Evolutionary conservation across 2,113 vertebrate genomes (phyloP), one percentile per base, ranked within the genome.

Genomic region (Mesitornis unicolor): DNA sequence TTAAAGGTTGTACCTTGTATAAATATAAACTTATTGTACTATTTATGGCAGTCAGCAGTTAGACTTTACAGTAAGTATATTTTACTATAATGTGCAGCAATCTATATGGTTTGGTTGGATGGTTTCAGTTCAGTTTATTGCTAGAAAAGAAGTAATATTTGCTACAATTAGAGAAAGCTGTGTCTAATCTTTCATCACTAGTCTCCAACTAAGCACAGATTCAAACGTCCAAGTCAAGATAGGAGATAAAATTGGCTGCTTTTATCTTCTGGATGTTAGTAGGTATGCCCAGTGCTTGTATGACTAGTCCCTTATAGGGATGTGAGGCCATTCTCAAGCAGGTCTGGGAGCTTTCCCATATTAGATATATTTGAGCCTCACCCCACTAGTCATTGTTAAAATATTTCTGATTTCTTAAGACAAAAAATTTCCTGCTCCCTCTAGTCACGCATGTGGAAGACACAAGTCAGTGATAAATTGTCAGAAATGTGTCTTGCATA

Each of bases 1-100:
- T 75, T 71, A 42, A 6, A 63, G 13, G 15, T 11, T 0, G 0
- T 28, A 70, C 19, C 14, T 75, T 54, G 5, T 31, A 84, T 3
- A 1, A 4, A 3, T 84, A 6, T 47, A 80, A 87, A 77, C 2
- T 42, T 31, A 50, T 2, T 57, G 18, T 36, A 26, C 17, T 42
- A 51, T 60, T 86, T 64, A 45, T 21, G 6, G 7, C 16, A 65
- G 31, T 65, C 50, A 89, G 40, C 31, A 73, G 12, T 20, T 31
- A 31, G 16, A 60, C 5, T 71, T 88, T 31, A 43, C 3, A 81
- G 4, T 53, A 53, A 78, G 11, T 67, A 73, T 73, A 47, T 71
- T 65, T 83, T 59, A 61, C 15, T 51, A 4, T 53, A 65, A 43
- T 26, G 26, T 1, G 3, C 26, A 61, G 11, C 13, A 60, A 21